These are phyloP conservation scores for Perca flavescens DNA, from an alignment of 2,113 vertebrate genomes.

Conservation along the genomic window DNA sequence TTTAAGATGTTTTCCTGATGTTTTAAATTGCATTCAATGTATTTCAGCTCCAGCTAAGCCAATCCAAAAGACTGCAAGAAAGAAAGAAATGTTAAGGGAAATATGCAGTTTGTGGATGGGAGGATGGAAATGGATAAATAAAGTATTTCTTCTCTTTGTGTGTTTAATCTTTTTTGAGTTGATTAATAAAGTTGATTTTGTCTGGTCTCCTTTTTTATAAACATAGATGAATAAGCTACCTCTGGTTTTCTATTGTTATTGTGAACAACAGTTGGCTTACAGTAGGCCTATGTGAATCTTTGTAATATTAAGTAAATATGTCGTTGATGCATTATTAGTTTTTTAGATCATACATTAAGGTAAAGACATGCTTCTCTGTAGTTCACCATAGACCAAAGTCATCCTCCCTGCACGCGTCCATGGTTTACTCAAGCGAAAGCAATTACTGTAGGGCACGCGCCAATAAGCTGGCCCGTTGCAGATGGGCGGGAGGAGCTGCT, in stretches of 20 bases:
- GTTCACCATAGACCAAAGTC: not conserved
- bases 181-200: slow-evolving; percentile 69
- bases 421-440: slow-evolving; percentile 44
- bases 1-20: not conserved
- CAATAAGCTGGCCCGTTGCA: slow-evolving; percentile 47
- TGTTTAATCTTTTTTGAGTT: slow-evolving; percentile 62
- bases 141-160: slow-evolving; percentile 59
- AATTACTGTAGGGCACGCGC: slow-evolving; percentile 71
- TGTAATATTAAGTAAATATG: not conserved
- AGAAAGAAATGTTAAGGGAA: not conserved
- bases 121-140: slow-evolving; percentile 60
- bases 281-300: not conserved
- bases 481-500: slow-evolving; percentile 17
- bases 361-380: not conserved
- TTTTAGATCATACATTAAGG: not conserved
- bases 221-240: not conserved
- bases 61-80: slow-evolving; percentile 1
- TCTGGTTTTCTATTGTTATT: not conserved
- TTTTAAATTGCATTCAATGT: not conserved
- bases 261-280: too few relatives aligned
- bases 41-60: not conserved
- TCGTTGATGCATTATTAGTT: not conserved
- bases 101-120: not conserved
- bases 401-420: slow-evolving; percentile 54
- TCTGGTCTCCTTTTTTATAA: slow-evolving; percentile 61